A percentile compares a stretch with the other conserved stretches of the same genome.
phyloP scores from a whole-genome alignment of 2,113 vertebrate species.

The Ardeotis arabs region DNA sequence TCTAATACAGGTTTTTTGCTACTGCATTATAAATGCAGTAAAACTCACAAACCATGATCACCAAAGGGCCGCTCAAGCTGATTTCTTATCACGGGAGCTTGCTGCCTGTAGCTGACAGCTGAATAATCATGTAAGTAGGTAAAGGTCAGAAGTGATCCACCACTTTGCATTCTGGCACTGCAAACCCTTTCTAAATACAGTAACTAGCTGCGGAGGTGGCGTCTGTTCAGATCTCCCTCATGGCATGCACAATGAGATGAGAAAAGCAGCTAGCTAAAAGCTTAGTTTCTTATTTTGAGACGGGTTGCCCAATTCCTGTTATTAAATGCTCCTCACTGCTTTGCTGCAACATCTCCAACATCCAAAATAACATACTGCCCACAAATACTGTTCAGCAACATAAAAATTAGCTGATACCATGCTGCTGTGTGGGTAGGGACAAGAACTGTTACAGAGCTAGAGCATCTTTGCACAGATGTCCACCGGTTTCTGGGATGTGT shows the following conservation, averaged over 20 bases:
- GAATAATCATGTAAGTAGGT: neutral
- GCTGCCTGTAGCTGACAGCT: neutral
- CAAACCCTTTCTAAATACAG: neutral
- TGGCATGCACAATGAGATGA: no score
- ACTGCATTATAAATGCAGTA: neutral
- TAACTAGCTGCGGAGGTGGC: neutral
- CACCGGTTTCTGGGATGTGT: neutral
- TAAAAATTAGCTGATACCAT: neutral
- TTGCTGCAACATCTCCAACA: neutral
- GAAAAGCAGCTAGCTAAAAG: neutral
- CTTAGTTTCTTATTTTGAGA: neutral
- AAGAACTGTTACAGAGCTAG: neutral
- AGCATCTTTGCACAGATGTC: fast-evolving
- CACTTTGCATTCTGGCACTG: neutral
- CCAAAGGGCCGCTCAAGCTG: neutral
- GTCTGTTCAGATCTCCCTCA: neutral
- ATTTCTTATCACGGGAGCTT: neutral
- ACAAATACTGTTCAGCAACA: neutral
- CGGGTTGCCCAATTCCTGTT: neutral
- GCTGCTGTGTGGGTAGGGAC: neutral
- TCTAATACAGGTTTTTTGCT: neutral
- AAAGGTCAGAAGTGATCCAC: constrained; percentile 42
- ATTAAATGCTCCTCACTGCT: neutral
- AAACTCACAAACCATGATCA: neutral
- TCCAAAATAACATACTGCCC: neutral